Percentiles rank a stretch among this genome's conserved stretches.
These are phyloP conservation scores for Melanocharis versteri DNA, from an alignment of 2,113 vertebrate genomes.

Conservation along the genomic window DNA sequence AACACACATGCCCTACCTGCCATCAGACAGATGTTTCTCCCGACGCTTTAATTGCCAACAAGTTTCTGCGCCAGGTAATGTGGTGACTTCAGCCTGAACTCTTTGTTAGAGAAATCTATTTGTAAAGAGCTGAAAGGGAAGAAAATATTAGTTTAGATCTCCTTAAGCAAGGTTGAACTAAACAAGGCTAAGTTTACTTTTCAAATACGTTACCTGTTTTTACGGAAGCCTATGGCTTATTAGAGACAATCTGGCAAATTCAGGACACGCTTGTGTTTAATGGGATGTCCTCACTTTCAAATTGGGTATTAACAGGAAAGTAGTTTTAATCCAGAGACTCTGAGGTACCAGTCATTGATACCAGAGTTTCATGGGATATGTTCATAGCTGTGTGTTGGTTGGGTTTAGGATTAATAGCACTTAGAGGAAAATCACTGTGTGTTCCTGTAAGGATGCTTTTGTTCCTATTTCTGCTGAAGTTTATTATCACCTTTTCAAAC, in stretches of 20 bases:
- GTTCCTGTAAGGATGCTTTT: neutral
- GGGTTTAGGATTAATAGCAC: neutral
- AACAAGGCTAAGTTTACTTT: neutral
- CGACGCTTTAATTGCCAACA: constrained; percentile 93
- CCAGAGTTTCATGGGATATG: neutral
- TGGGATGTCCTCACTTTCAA: neutral
- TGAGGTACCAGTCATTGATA: neutral
- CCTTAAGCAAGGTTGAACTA: neutral
- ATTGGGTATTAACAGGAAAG: neutral
- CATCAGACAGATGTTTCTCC: constrained; percentile 91
- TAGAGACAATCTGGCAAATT: neutral
- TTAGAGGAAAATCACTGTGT: neutral
- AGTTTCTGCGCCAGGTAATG: constrained; percentile 89
- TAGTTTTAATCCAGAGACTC: neutral
- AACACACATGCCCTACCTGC: constrained; percentile 91
- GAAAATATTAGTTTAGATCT: neutral
- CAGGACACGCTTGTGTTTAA: neutral
- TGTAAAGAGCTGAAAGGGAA: neutral
- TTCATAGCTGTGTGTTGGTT: neutral
- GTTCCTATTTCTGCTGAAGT: accelerated
- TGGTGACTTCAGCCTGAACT: neutral
- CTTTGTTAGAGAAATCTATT: neutral
- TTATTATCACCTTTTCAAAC: neutral
- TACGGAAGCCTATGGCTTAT: neutral
- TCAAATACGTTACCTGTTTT: neutral